Base-by-base conservation (phyloP, 1,140 invertebrate genomes). In the Popillia japonica region DNA sequence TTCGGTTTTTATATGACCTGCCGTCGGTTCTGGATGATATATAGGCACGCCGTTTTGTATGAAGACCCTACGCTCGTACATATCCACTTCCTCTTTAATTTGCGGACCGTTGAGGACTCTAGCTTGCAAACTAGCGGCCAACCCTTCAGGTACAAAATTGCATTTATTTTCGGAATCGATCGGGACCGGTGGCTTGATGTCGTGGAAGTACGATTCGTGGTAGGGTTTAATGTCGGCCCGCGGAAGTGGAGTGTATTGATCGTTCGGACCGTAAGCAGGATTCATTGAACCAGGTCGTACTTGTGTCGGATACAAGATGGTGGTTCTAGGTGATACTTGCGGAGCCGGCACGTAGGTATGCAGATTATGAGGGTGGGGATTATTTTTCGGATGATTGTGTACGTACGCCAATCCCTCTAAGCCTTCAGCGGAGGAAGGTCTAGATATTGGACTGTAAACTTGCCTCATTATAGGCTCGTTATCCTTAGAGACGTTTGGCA, bases 101-200 rank as follows among this genome's bases (percentile, higher is more conserved):
- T 79, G 79, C 9, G 84, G 81, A 22, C 27, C 44, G 80, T 89
- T 89, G 79, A 89, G 89, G n/a, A 95, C 86, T 80, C 95, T 93
- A 82, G 94, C 94, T 82, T 95, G 94, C 72, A 96, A 85, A 40
- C 93, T 94, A 44, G 94, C 94, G n/a, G 94, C 94, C 48, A 96
- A 84, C 27, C 94, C 94, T 90, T 90, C 88, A 22, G 90, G 87
- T 2, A 90, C 82, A 79, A 86, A 86, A 48, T 78, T 81, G 23
- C 59, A 79, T 79, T 55, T 79, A 83, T 80, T 92, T 90, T 75
- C 88, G 84, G 81, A 44, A 55, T 77, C 64, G 20, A 20, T 11
- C 3, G 73, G 9, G n/a, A 34, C 11, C 72, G 85, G 83, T 77
- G 89, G 88, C 80, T 91, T 91, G 79, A 89, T 85, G 79, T 93